phyloP scores from a whole-genome alignment of 2,888 invertebrate genomes.

The Rhamnusium bicolor region DNA sequence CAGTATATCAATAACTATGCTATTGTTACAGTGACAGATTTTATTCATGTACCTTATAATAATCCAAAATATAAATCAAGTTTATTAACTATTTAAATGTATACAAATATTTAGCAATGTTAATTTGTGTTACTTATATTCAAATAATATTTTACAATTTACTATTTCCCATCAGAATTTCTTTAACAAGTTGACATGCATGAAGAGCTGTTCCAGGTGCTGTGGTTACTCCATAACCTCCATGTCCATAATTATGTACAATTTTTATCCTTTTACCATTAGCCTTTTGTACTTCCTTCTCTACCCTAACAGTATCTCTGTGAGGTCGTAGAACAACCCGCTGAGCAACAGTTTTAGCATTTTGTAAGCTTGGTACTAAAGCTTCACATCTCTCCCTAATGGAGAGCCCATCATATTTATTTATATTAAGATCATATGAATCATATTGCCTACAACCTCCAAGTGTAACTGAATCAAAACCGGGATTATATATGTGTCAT shows the following conservation, averaged over 20 bases:
- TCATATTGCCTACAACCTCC: conserved; percentile 91
- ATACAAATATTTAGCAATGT: too few species aligned
- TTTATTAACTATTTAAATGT: too few species aligned
- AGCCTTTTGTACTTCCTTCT: conserved; percentile 73
- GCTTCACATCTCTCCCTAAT: conserved; percentile 85
- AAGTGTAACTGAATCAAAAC: conserved; percentile 81
- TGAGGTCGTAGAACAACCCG: conserved; percentile 90
- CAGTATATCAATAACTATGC: too few species aligned
- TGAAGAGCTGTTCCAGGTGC: conserved; percentile 90
- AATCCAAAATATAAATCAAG: too few species aligned
- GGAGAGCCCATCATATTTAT: conserved; percentile 81
- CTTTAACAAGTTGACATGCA: conserved; percentile 80
- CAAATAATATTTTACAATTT: conserved; percentile 59
- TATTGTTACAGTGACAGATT: too few species aligned
- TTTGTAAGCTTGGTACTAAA: conserved; percentile 81
- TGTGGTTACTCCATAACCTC: conserved; percentile 92
- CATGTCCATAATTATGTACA: conserved; percentile 96
- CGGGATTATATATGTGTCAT: conserved; percentile 90
- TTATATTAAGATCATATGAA: conserved; percentile 79
- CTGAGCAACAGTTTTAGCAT: conserved; percentile 77
- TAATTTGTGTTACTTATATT: too few species aligned
- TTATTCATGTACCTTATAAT: too few species aligned
- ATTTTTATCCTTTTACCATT: conserved; percentile 75
- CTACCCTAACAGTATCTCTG: conserved; percentile 82
- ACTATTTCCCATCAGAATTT: conserved; percentile 70